Percentiles rank a stretch among this genome's conserved stretches.
phyloP scores from a whole-genome alignment of 2,888 invertebrate species.

The Archips xylosteana region DNA sequence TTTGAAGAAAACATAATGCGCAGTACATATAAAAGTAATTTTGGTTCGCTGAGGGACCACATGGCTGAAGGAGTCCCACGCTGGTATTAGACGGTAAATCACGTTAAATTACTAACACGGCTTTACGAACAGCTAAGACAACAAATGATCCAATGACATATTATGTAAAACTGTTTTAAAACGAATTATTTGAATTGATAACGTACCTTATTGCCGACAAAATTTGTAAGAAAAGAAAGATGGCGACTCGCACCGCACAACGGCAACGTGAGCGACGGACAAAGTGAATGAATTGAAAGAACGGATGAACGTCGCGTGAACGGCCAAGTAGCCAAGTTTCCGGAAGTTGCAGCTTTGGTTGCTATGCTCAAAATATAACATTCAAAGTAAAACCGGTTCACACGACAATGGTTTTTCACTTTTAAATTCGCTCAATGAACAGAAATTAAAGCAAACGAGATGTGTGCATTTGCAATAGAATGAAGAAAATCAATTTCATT shows the following conservation, averaged over 20 bases:
- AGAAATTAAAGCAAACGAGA: too few species aligned
- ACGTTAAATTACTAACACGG: constrained; percentile 49
- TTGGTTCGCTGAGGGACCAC: constrained; percentile 67
- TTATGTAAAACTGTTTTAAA: constrained; percentile 51
- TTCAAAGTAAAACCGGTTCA: background rate
- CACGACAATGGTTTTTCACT: background rate
- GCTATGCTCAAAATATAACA: constrained; percentile 10
- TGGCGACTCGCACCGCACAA: constrained; percentile 64
- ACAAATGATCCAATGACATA: constrained; percentile 43
- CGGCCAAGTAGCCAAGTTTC: constrained; percentile 41
- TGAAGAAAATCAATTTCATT: background rate
- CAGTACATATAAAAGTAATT: constrained; percentile 70
- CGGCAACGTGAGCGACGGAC: constrained; percentile 24
- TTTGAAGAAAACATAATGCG: constrained; percentile 75
- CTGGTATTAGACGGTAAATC: constrained; percentile 46
- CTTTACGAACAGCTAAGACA: constrained; percentile 45
- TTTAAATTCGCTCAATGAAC: too few species aligned
- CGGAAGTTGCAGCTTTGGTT: constrained; percentile 24
- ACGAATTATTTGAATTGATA: constrained; percentile 56
- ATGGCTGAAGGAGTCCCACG: constrained; percentile 61
- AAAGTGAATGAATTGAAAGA: constrained; percentile 42
- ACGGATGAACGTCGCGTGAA: constrained; percentile 45
- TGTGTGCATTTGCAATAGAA: background rate
- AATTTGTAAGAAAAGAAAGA: constrained; percentile 79
- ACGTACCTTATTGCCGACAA: constrained; percentile 81